Evolutionary conservation across 2,888 invertebrate genomes (phyloP).

Genomic region (Ectemnius cavifrons): DNA sequence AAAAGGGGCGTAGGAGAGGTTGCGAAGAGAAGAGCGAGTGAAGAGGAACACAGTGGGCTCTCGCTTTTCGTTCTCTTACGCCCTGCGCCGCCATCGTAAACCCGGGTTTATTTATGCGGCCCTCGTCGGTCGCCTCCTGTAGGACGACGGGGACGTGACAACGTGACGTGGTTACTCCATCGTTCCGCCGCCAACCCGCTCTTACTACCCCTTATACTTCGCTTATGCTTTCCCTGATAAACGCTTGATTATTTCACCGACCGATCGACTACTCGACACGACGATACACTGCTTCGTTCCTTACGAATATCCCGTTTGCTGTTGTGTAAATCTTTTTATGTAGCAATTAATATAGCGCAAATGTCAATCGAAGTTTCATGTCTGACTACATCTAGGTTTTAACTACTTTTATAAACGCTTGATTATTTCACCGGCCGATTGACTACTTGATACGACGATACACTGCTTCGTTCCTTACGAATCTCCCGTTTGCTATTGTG

Average conservation of each 20-base stretch:
- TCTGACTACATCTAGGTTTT: too few species aligned
- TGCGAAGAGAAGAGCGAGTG: slow-evolving; percentile 4
- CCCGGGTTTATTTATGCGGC: slow-evolving; percentile 76
- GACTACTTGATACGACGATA: background rate
- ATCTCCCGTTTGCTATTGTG: too few species aligned
- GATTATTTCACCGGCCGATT: too few species aligned
- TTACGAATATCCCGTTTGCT: too few species aligned
- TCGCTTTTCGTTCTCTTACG: slow-evolving; percentile 56
- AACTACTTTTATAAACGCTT: too few species aligned
- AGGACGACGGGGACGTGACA: slow-evolving; percentile 74
- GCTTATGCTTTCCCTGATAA: slow-evolving; percentile 56
- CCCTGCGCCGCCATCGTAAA: slow-evolving; percentile 70
- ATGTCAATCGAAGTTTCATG: too few species aligned
- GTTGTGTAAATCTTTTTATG: too few species aligned
- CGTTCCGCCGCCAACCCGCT: slow-evolving; percentile 53
- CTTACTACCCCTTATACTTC: slow-evolving; percentile 60
- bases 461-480: too few species aligned
- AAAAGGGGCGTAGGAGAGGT: slow-evolving; percentile 7
- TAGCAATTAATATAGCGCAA: too few species aligned
- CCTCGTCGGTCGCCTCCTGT: slow-evolving; percentile 73
- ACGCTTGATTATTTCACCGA: slow-evolving; percentile 41
- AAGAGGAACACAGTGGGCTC: slow-evolving; percentile 42
- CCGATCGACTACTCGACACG: slow-evolving; percentile 1
- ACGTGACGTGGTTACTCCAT: slow-evolving; percentile 73
- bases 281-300: background rate